phyloP scores from a whole-genome alignment of 2,113 vertebrate species.

The Strix aluco region DNA sequence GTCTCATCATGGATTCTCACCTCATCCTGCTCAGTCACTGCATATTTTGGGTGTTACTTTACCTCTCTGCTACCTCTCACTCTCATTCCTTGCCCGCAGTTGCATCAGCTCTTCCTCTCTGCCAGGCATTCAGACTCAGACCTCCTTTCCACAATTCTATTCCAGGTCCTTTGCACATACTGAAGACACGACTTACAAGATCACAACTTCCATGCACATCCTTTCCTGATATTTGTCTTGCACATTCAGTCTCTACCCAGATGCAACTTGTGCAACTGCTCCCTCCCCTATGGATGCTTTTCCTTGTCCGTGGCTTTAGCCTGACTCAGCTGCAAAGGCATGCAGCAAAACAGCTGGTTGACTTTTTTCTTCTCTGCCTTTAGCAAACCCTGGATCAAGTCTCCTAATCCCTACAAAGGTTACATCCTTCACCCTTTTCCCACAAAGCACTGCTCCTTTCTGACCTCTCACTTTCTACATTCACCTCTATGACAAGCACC shows the following conservation, averaged over 20 bases:
- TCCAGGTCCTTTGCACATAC: background rate
- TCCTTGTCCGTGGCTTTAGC: background rate
- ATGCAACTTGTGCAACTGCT: background rate
- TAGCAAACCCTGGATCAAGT: slow-evolving; percentile 2
- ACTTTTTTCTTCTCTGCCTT: background rate
- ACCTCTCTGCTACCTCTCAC: background rate
- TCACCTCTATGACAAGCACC: background rate
- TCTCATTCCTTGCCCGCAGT: background rate
- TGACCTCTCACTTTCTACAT: slow-evolving; percentile 2
- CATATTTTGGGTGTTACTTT: background rate
- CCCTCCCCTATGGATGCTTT: background rate
- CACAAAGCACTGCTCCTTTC: background rate
- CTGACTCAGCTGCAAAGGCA: background rate
- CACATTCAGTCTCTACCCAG: background rate
- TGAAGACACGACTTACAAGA: background rate
- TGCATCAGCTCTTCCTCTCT: background rate
- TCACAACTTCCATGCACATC: background rate
- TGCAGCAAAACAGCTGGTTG: background rate
- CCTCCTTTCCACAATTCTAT: background rate
- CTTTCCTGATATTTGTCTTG: background rate
- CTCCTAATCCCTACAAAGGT: slow-evolving; percentile 26
- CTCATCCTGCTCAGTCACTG: background rate
- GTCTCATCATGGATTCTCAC: background rate
- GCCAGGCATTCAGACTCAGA: background rate
- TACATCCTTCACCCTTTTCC: slow-evolving; percentile 5